Percentiles rank a stretch among this genome's conserved stretches.
These are phyloP conservation scores for human (Homo sapiens) DNA, from an alignment of 2,113 vertebrate genomes.

Conservation along the genomic window GRCh38 chr14:98443001-98443500, in stretches of 20 bases:
- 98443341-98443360: constrained; percentile 82
- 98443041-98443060: constrained; percentile 89
- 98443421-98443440: constrained; percentile 60
- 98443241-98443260: constrained; percentile 69
- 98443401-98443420: constrained; percentile 41
- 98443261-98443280: constrained; percentile 78
- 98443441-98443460: constrained; percentile 44
- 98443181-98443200: constrained; percentile 67
- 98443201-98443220: constrained; percentile 77
- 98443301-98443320: constrained; percentile 80
- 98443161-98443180: background rate
- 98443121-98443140: constrained; percentile 86
- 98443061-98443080: constrained; percentile 84
- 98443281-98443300: constrained; percentile 81
- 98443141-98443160: background rate
- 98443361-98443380: constrained; percentile 56
- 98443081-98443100: constrained; percentile 87
- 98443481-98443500: constrained; percentile 51
- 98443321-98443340: constrained; percentile 81
- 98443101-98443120: constrained; percentile 85
- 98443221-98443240: constrained; percentile 78
- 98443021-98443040: constrained; percentile 85
- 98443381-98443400: constrained; percentile 63
- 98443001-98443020: constrained; percentile 89
- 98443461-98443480: constrained; percentile 63